Evolutionary conservation across 2,113 vertebrate species (phyloP).

Genomic region (Oryzias woworae): DNA sequence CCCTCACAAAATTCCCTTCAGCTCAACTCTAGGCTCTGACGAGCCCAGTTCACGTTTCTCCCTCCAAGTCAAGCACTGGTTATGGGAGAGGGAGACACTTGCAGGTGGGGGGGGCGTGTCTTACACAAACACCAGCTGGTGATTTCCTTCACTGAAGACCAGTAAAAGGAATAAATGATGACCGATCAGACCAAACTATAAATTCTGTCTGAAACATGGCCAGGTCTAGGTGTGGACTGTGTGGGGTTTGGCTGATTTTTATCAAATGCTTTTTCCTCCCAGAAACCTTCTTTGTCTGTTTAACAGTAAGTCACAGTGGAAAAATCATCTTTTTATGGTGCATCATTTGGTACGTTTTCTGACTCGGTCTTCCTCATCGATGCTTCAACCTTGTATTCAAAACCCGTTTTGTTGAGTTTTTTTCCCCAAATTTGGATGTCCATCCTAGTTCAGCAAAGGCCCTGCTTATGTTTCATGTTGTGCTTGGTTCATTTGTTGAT

Average conservation of each 20-base stretch:
- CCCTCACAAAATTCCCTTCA: slow-evolving; percentile 6
- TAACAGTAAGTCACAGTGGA: slow-evolving; percentile 59
- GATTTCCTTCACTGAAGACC: slow-evolving; percentile 72
- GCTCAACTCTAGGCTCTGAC: slow-evolving; percentile 9
- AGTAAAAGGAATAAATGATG: slow-evolving; percentile 79
- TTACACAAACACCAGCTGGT: slow-evolving; percentile 75
- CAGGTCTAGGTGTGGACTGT: slow-evolving; percentile 56
- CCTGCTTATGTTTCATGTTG: slow-evolving; percentile 23
- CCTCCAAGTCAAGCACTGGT: slow-evolving; percentile 61
- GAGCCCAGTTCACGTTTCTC: slow-evolving; percentile 50
- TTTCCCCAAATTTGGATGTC: slow-evolving; percentile 38
- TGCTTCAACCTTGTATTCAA: slow-evolving; percentile 46
- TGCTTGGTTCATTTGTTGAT: slow-evolving; percentile 21
- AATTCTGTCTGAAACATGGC: slow-evolving; percentile 75
- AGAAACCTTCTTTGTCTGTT: slow-evolving; percentile 54
- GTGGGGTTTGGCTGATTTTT: slow-evolving; percentile 60
- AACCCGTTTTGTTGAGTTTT: slow-evolving; percentile 51
- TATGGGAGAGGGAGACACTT: slow-evolving; percentile 68
- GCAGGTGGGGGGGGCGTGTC: slow-evolving; percentile 72
- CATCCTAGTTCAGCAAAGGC: slow-evolving; percentile 40
- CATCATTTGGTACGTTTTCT: slow-evolving; percentile 49
- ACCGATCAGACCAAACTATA: slow-evolving; percentile 72
- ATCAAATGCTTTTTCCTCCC: slow-evolving; percentile 60
- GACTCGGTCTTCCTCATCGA: slow-evolving; percentile 50
- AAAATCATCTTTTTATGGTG: slow-evolving; percentile 60